Percentiles rank a stretch among this genome's conserved stretches.
Evolutionary conservation across 2,113 vertebrate species (phyloP).

Genomic region (Fukomys damarensis): DNA sequence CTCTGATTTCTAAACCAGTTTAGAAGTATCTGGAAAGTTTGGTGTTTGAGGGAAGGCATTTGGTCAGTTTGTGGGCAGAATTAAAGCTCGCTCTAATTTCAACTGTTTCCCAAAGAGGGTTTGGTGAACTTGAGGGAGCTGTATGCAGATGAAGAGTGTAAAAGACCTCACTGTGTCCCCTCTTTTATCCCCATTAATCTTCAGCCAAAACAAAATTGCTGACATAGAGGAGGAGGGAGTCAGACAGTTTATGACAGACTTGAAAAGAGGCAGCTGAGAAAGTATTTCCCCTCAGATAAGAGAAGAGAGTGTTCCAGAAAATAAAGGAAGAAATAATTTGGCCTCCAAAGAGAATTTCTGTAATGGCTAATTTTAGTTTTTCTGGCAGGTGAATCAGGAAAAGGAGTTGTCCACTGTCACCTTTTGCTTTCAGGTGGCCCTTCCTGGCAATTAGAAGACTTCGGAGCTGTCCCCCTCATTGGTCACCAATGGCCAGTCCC

Average conservation of each 20-base stretch:
- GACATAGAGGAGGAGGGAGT: background rate
- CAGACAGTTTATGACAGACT: constrained; percentile 26
- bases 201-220: constrained; percentile 70
- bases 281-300: background rate
- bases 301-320: background rate
- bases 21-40: constrained; percentile 30
- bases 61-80: background rate
- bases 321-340: background rate
- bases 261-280: constrained; percentile 13
- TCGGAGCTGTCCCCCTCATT: background rate
- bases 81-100: background rate
- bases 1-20: background rate
- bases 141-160: constrained; percentile 53
- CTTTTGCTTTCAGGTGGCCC: background rate
- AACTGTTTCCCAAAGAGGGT: background rate
- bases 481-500: background rate
- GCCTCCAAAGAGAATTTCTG: background rate
- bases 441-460: background rate
- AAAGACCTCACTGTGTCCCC: constrained; percentile 39
- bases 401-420: background rate
- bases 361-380: background rate
- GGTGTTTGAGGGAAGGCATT: background rate
- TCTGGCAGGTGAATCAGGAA: background rate
- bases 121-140: constrained; percentile 49
- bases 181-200: constrained; percentile 68